A percentile compares a stretch with the other conserved stretches of the same genome.
These are phyloP conservation scores for Uria lomvia DNA, from an alignment of 2,113 vertebrate species.

Conservation along the genomic window DNA sequence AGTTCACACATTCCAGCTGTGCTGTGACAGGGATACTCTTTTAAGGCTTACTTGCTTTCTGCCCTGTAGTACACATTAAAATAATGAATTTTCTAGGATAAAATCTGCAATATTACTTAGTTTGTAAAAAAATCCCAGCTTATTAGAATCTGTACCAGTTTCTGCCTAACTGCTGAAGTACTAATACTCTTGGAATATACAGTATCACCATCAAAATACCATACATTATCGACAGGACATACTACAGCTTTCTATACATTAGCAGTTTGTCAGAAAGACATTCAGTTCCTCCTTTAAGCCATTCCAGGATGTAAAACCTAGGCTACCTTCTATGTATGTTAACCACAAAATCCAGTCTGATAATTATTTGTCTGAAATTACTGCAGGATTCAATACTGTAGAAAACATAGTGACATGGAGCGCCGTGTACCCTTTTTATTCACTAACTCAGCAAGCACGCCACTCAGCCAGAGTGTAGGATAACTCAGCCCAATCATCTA, in stretches of 20 bases:
- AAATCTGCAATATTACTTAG: not conserved
- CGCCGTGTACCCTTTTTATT: rapidly evolving
- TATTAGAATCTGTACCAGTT: not conserved
- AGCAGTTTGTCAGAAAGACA: not conserved
- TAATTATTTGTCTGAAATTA: not conserved
- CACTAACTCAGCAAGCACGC: not conserved
- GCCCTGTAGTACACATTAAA: not conserved
- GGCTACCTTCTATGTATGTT: not conserved
- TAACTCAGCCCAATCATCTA: not conserved
- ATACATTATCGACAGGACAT: not conserved
- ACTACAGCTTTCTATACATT: not conserved
- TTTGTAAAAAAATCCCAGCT: rapidly evolving
- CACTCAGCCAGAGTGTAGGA: not conserved
- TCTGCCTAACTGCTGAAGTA: not conserved
- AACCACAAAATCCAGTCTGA: not conserved
- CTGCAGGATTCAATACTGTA: not conserved
- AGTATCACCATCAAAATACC: not conserved
- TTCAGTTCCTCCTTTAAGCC: not conserved
- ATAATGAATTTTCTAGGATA: not conserved
- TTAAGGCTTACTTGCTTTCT: not conserved
- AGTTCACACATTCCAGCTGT: not conserved
- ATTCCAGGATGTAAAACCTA: not conserved
- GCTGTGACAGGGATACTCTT: not conserved
- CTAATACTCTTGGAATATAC: not conserved
- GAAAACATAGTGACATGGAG: not conserved